Percentiles rank a stretch among this genome's conserved stretches.
phyloP scores from a whole-genome alignment of 2,888 invertebrate genomes.

The Eristalinus aeneus region DNA sequence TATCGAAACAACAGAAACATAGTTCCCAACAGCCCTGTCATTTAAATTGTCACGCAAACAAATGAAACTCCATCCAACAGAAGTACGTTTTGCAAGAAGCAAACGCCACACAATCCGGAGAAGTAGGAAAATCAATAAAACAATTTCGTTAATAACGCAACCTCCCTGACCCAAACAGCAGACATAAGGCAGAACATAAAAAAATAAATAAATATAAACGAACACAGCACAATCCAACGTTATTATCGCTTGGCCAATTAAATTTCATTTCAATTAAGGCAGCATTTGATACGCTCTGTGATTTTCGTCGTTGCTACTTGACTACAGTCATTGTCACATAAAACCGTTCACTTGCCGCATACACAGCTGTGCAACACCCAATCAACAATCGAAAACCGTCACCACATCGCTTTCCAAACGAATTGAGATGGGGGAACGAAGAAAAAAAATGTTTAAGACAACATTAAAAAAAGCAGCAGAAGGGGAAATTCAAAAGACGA shows the following conservation, averaged over 20 bases:
- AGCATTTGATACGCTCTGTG: slow-evolving; percentile 58
- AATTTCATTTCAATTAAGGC: slow-evolving; percentile 60
- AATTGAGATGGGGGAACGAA: not conserved
- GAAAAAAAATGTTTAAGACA: not conserved
- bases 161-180: not conserved
- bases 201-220: slow-evolving; percentile 7
- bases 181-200: not conserved
- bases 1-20: too few relatives aligned
- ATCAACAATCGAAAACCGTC: not conserved
- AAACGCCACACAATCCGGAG: slow-evolving; percentile 4
- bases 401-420: slow-evolving; percentile 15
- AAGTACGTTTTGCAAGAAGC: not conserved
- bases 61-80: not conserved
- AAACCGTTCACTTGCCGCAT: slow-evolving; percentile 49
- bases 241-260: slow-evolving; percentile 48
- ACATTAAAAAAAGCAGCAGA: not conserved
- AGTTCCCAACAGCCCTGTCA: too few relatives aligned
- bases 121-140: slow-evolving; percentile 44
- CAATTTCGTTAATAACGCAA: slow-evolving; percentile 28
- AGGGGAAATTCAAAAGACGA: not conserved
- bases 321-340: slow-evolving; percentile 37
- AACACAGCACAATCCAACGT: slow-evolving; percentile 14
- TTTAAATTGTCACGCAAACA: not conserved
- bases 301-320: slow-evolving; percentile 32
- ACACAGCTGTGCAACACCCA: slow-evolving; percentile 10